Evolutionary conservation across 2,888 invertebrate species (phyloP), one percentile per base, ranked within the genome.

Genomic region (Bellardia bayeri): DNA sequence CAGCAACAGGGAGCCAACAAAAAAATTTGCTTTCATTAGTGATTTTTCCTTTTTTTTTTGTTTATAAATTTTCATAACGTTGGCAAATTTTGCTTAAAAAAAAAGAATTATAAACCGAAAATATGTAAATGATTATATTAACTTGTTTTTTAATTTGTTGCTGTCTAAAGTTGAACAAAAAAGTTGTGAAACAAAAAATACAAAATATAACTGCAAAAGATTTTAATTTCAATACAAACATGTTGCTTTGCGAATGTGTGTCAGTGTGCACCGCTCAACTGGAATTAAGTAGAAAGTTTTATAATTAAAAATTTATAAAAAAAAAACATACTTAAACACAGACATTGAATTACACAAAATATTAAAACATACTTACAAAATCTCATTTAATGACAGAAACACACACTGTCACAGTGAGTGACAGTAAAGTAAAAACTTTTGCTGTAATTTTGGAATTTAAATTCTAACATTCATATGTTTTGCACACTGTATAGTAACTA

Each of bases 271-370:
- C 7, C 16, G 49, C 69, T 71, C 54, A 66, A 66, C 42, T 64
- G 16, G 42, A 72, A 85, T 72, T 58, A 78, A 76, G 69, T 63
- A 76, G 6, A 86, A 86, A 82, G 56, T 86, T 86, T 86, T 80
- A 51, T 82, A 86, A 86, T 86, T 86, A 86, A 82, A 86, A 82
- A 78, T 78, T 33, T 64, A 30, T 69, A 23, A 14, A 58, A 54
- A 14, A 51, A 71, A 69, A 3, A 42, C 13, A 37, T 40, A 49
- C 23, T 63, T 3, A 33, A 30, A 14, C 11, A 51, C 58, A 42
- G n/a, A n/a, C 13, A 64, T 76, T 6, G 13, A 8, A 3, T 3
- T 16, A 51, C n/a, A 4, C 16, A 49, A 68, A 30, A 16, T 13
- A 23, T 49, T 45, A 58, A 23, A 58, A 49, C 51, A 51, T n/a